Percentiles rank a stretch among this genome's conserved stretches.
Conservation (phyloP, 2,797 vertebrate genomes). For the Odontamblyopus lacepedii region DNA sequence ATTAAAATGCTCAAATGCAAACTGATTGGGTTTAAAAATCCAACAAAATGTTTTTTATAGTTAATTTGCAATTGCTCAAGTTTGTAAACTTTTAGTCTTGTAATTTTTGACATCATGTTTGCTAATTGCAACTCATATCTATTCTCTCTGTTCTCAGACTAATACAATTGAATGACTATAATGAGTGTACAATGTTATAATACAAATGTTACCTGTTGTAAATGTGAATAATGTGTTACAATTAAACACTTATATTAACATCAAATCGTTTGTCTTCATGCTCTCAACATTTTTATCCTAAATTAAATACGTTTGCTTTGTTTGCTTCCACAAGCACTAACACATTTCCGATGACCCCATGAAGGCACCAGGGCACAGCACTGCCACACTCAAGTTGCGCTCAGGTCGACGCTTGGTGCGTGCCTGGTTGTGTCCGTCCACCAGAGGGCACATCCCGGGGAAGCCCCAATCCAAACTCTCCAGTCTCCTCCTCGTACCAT, state of each 20-base stretch:
- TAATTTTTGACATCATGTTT: no score
- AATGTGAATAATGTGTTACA: no score
- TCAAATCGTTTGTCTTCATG: not conserved
- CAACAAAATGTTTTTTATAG: not conserved
- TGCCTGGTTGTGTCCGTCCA: slow-evolving; percentile 26
- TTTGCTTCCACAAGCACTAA: rapidly evolving
- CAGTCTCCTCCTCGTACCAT: slow-evolving; percentile 58
- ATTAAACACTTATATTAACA: no score
- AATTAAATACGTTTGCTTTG: not conserved
- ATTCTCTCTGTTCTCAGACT: not conserved
- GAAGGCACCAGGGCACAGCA: slow-evolving; percentile 40
- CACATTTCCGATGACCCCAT: slow-evolving; percentile 26
- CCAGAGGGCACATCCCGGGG: slow-evolving; percentile 68
- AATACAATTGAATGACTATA: not conserved
- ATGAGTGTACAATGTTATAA: not conserved
- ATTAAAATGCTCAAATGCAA: not conserved
- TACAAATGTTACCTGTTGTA: not conserved
- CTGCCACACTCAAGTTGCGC: slow-evolving; percentile 29
- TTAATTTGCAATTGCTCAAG: no score
- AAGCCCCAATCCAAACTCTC: slow-evolving; percentile 48
- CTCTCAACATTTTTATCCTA: not conserved
- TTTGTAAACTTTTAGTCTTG: no score
- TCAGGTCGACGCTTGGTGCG: slow-evolving; percentile 23
- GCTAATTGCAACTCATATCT: no score
- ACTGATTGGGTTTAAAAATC: not conserved